These are phyloP conservation scores for Vulpes lagopus DNA, from an alignment of 2,113 vertebrate species.

Conservation along the genomic window DNA sequence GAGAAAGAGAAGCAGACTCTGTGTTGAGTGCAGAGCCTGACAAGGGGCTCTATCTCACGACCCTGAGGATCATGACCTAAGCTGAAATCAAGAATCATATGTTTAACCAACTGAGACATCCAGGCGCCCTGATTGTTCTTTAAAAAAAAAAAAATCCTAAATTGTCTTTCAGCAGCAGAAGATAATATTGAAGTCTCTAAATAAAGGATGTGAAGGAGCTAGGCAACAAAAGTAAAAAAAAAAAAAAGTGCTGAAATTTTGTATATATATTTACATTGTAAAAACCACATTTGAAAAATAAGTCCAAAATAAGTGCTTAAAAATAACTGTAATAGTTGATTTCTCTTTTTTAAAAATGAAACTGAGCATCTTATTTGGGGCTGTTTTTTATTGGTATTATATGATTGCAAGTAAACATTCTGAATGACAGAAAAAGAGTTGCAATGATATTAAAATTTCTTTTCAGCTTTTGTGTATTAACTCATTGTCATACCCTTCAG, in stretches of 20 bases:
- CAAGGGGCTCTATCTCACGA: not conserved
- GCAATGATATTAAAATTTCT: slow-evolving; percentile 36
- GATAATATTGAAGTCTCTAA: not conserved
- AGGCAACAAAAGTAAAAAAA: not conserved
- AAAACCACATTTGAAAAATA: slow-evolving; percentile 35
- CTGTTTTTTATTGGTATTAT: slow-evolving; percentile 35
- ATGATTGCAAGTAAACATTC: slow-evolving; percentile 46
- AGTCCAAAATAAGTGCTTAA: slow-evolving; percentile 44
- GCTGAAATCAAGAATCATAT: not conserved
- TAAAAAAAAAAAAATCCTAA: not conserved
- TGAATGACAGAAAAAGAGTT: slow-evolving; percentile 55
- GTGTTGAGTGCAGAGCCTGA: not conserved
- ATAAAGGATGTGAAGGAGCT: not conserved
- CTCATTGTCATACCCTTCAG: slow-evolving; percentile 57
- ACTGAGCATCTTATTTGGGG: not conserved
- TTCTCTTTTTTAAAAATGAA: slow-evolving; percentile 47
- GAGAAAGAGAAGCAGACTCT: not conserved
- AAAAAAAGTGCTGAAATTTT: slow-evolving; percentile 43
- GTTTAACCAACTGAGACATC: not conserved
- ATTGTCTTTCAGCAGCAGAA: slow-evolving; percentile 13
- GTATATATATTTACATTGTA: not conserved
- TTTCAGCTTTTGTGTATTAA: slow-evolving; percentile 63
- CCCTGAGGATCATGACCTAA: not conserved
- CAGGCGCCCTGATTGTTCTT: not conserved
- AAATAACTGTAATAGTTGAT: slow-evolving; percentile 12